These are phyloP conservation scores for Drosophila parvula DNA, from an alignment of 1,140 invertebrate species.

Conservation along the genomic window DNA sequence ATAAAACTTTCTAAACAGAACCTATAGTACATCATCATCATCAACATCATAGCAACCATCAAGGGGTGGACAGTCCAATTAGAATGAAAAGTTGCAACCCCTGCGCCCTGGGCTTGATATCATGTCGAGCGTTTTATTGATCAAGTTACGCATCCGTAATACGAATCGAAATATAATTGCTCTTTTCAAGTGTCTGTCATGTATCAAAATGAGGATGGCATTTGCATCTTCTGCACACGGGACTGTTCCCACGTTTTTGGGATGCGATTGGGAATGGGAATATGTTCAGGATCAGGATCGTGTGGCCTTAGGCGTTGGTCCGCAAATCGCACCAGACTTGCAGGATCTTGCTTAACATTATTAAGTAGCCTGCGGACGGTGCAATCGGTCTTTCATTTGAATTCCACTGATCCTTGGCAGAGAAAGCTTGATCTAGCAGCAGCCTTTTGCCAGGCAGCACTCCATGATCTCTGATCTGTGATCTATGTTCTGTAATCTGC, in stretches of 20 bases:
- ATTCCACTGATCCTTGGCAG: constrained; percentile 43
- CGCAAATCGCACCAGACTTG: constrained; percentile 78
- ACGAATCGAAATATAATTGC: constrained; percentile 81
- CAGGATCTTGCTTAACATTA: constrained; percentile 80
- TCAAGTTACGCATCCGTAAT: constrained; percentile 82
- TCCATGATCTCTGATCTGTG: constrained; percentile 5
- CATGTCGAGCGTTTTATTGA: constrained; percentile 82
- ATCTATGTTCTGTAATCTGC: constrained; percentile 54
- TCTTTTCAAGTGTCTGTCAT: constrained; percentile 76
- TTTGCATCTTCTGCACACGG: constrained; percentile 27
- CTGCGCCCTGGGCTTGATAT: constrained; percentile 41
- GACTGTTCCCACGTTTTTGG: constrained; percentile 59
- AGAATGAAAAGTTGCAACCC: constrained; percentile 40
- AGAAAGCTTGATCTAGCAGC: constrained; percentile 65
- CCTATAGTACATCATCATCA: constrained; percentile 29
- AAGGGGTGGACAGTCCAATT: constrained; percentile 50
- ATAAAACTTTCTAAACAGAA: neutral
- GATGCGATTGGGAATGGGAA: constrained; percentile 11
- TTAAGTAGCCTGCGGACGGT: constrained; percentile 37
- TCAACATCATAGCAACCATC: neutral
- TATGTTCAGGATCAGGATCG: constrained; percentile 34
- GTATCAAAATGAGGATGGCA: constrained; percentile 60
- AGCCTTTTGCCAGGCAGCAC: constrained; percentile 42
- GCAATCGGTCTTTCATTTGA: constrained; percentile 63
- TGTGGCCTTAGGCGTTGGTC: constrained; percentile 56